A percentile compares a stretch with the other conserved stretches of the same genome.
phyloP scores from a whole-genome alignment of 2,797 vertebrate species.

The Bufotes viridis region DNA sequence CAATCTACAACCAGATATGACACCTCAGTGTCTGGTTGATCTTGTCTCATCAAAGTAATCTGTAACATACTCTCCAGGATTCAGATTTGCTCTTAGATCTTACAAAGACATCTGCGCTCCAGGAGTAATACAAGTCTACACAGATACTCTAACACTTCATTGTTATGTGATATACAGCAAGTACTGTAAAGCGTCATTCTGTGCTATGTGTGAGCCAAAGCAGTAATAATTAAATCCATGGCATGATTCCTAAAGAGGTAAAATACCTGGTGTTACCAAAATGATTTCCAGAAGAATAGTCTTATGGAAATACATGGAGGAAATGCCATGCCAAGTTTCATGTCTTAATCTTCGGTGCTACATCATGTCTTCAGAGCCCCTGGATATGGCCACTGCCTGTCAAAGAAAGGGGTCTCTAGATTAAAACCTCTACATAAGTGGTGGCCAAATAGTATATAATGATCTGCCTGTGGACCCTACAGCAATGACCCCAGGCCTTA shows the following conservation, averaged over 20 bases:
- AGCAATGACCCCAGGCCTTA: no score
- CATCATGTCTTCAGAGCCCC: no score
- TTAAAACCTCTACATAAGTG: no score
- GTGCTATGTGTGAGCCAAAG: neutral
- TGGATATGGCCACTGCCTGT: no score
- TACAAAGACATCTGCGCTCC: constrained; percentile 8
- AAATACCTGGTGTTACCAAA: neutral
- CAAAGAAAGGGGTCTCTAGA: no score
- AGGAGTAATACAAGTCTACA: neutral
- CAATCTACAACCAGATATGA: neutral
- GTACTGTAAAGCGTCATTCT: neutral
- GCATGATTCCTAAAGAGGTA: no score
- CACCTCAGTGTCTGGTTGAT: neutral
- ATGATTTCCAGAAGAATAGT: neutral
- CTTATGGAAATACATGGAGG: neutral
- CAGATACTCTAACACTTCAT: neutral
- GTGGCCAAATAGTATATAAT: no score
- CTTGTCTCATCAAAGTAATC: constrained; percentile 2
- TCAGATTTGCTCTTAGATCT: neutral
- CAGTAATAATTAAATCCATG: no score
- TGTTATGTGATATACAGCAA: neutral
- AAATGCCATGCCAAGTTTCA: neutral
- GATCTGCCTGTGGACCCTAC: no score
- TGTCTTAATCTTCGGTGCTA: neutral
- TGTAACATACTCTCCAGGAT: neutral